Conservation (phyloP, 2,888 invertebrate genomes). For the Megaustenia siamemsis region DNA sequence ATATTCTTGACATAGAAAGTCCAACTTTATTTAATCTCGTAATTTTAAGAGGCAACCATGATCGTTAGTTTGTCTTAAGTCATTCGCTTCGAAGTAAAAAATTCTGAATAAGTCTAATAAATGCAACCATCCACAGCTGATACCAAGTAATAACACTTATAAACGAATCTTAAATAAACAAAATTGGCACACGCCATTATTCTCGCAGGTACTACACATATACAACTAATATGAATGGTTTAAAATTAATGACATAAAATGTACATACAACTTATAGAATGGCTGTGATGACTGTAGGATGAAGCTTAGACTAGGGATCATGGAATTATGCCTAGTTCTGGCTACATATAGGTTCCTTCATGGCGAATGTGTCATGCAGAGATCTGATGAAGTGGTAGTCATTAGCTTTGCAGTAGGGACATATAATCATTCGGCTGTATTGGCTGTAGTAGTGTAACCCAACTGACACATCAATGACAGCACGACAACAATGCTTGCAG, state of each 20-base stretch:
- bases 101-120: not conserved
- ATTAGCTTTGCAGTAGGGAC: slow-evolving; percentile 92
- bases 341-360: slow-evolving; percentile 71
- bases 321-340: slow-evolving; percentile 34
- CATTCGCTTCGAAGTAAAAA: too few species aligned
- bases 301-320: slow-evolving; percentile 49
- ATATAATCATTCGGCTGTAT: slow-evolving; percentile 90
- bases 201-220: too few species aligned
- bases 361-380: slow-evolving; percentile 80
- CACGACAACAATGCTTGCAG: slow-evolving; percentile 95
- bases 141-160: not conserved
- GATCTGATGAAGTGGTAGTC: slow-evolving; percentile 98
- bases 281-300: slow-evolving; percentile 9
- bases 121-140: slow-evolving; percentile 11
- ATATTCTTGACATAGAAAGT: too few species aligned
- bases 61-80: too few species aligned
- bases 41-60: too few species aligned
- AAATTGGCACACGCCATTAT: too few species aligned
- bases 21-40: too few species aligned
- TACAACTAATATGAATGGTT: too few species aligned
- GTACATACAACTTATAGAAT: not conserved
- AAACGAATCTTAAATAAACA: too few species aligned
- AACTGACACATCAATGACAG: slow-evolving; percentile 90
- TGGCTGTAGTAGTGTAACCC: slow-evolving; percentile 95
- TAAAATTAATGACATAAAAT: not conserved